Percentiles rank a stretch among this genome's conserved stretches.
phyloP scores from a whole-genome alignment of 2,113 vertebrate species.

The Haliaeetus leucogaster region DNA sequence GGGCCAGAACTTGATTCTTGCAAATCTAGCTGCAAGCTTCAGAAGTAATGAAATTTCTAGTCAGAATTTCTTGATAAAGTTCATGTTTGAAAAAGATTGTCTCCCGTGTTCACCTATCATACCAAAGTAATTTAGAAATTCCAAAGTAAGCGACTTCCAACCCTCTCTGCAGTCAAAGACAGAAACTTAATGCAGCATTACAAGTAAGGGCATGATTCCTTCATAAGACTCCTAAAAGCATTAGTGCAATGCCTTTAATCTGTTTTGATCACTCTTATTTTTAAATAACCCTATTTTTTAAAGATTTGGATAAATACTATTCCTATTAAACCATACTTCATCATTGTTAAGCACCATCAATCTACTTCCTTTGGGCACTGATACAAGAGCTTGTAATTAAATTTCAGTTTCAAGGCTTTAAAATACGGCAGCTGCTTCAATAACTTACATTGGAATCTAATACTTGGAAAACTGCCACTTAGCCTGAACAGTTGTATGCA shows the following conservation, averaged over 20 bases:
- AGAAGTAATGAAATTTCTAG: background rate
- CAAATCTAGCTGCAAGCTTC: background rate
- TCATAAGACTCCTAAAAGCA: constrained; percentile 43
- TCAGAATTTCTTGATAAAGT: background rate
- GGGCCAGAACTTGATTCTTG: background rate
- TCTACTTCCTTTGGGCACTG: constrained; percentile 65
- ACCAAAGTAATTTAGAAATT: constrained; percentile 1
- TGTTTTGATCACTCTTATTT: background rate
- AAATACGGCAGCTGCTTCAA: constrained; percentile 66
- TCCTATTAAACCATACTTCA: constrained; percentile 66
- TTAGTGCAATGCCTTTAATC: constrained; percentile 21
- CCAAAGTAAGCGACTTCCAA: background rate
- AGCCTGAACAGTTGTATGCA: background rate
- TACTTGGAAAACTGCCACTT: constrained; percentile 45
- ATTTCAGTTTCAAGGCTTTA: constrained; percentile 70
- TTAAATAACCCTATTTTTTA: constrained; percentile 61
- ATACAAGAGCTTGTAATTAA: constrained; percentile 61
- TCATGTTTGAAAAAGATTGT: constrained; percentile 56
- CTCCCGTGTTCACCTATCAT: background rate
- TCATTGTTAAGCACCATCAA: constrained; percentile 69
- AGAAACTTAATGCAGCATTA: constrained; percentile 50
- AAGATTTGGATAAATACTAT: constrained; percentile 71
- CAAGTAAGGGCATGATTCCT: constrained; percentile 24
- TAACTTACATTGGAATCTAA: constrained; percentile 49
- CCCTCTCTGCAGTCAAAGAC: background rate